Conservation (phyloP, 2,113 vertebrate species). For the Nicator chloris region DNA sequence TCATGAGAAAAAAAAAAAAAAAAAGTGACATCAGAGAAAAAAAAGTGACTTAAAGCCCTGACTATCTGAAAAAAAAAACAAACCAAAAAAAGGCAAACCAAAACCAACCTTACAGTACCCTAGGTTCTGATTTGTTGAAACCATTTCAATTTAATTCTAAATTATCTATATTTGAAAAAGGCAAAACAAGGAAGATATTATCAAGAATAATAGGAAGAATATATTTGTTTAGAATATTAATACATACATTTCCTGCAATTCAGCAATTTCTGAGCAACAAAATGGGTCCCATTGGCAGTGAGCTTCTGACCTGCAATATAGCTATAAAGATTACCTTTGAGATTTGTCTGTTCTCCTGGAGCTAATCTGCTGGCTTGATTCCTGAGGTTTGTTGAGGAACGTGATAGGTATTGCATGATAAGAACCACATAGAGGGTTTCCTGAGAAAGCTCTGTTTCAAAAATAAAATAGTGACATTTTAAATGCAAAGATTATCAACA, state of each 20-base stretch:
- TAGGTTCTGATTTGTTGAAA: not conserved
- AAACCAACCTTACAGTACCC: not conserved
- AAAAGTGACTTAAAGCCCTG: not conserved
- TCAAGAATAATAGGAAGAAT: not conserved
- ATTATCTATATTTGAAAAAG: not conserved
- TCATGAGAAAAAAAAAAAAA: not conserved
- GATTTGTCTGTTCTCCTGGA: slow-evolving; percentile 52
- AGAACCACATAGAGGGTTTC: not conserved
- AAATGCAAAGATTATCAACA: slow-evolving; percentile 36
- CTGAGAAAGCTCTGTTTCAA: slow-evolving; percentile 3
- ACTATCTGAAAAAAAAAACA: not conserved
- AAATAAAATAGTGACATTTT: slow-evolving; percentile 10
- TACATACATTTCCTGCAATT: slow-evolving; percentile 37
- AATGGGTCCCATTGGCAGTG: slow-evolving; percentile 30
- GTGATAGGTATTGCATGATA: slow-evolving; percentile 29
- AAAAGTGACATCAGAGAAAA: not conserved
- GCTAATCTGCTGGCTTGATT: slow-evolving; percentile 52
- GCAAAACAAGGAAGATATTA: not conserved
- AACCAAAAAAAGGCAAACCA: not conserved
- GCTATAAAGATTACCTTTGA: slow-evolving; percentile 38
- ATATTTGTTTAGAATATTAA: slow-evolving; percentile 23
- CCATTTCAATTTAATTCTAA: not conserved
- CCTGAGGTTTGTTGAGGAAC: slow-evolving; percentile 46
- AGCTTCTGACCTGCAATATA: slow-evolving; percentile 58
- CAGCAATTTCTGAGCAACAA: slow-evolving; percentile 55